Conservation (phyloP, 2,888 invertebrate genomes). For the Calliopum simillimum region DNA sequence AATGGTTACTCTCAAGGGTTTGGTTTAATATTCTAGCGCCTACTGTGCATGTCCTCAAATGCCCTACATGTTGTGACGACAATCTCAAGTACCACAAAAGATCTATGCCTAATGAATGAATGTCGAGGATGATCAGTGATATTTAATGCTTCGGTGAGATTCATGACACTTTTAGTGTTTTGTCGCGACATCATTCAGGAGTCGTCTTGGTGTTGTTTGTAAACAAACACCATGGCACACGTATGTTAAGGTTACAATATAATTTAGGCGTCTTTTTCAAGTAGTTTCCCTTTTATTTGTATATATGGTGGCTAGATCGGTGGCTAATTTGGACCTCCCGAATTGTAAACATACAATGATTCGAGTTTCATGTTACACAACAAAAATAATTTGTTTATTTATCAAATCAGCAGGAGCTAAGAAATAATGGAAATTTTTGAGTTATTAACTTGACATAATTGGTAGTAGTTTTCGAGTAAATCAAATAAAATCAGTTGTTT, state of each 20-base stretch:
- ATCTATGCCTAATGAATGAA: conserved; percentile 1
- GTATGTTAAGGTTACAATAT: neutral
- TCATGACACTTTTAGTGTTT: conserved; percentile 19
- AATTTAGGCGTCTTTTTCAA: conserved; percentile 15
- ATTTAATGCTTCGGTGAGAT: neutral
- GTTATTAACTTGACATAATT: too few relatives aligned
- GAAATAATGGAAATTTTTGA: too few relatives aligned
- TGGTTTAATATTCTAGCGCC: neutral
- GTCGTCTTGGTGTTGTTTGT: conserved; percentile 17
- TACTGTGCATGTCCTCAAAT: conserved; percentile 29
- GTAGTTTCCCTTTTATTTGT: conserved; percentile 15
- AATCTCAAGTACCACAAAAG: conserved; percentile 40
- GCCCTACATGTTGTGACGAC: conserved; percentile 44
- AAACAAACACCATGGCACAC: conserved; percentile 35
- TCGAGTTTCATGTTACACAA: conserved; percentile 13
- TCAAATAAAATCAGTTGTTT: neutral
- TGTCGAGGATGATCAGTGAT: neutral
- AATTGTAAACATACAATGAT: conserved; percentile 25
- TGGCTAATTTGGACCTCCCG: conserved; percentile 33
- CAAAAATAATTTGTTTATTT: neutral
- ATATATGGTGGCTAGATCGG: conserved; percentile 21
- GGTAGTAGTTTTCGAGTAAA: neutral
- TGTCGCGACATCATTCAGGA: conserved; percentile 7
- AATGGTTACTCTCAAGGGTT: too few relatives aligned
- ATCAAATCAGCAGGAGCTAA: too few relatives aligned